These are phyloP conservation scores for Volucella inflata DNA, from an alignment of 2,888 invertebrate genomes.

Conservation along the genomic window DNA sequence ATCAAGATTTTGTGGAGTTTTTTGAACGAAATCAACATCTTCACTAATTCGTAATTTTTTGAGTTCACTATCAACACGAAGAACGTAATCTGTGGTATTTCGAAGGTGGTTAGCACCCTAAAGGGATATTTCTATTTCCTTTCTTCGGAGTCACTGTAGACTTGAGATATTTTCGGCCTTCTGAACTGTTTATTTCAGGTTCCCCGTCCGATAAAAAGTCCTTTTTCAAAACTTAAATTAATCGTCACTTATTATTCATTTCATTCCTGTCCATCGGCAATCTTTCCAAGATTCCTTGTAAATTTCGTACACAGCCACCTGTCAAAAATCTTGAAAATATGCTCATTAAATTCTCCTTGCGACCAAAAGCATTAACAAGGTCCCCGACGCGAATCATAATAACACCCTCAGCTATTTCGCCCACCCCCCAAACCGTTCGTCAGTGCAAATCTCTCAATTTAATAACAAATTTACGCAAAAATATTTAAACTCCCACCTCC, in stretches of 20 bases:
- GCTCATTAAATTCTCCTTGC: slow-evolving; percentile 62
- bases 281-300: slow-evolving; percentile 24
- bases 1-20: no score
- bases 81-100: no score
- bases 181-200: no score
- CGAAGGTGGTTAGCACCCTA: no score
- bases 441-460: slow-evolving; percentile 59
- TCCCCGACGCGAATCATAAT: slow-evolving; percentile 26
- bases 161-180: no score
- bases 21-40: no score
- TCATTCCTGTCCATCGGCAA: slow-evolving; percentile 19
- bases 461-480: slow-evolving; percentile 70
- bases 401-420: not conserved
- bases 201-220: no score
- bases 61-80: no score
- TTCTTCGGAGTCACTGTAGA: no score
- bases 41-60: no score
- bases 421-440: not conserved
- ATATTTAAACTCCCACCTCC: slow-evolving; percentile 44
- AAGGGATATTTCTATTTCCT: no score
- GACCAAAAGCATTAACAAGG: slow-evolving; percentile 59
- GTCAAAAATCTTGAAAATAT: slow-evolving; percentile 54
- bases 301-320: slow-evolving; percentile 56
- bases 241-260: slow-evolving; percentile 61
- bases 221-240: slow-evolving; percentile 16